These are phyloP conservation scores for Myripristis jacobus DNA, from an alignment of 2,797 vertebrate genomes.

Conservation along the genomic window DNA sequence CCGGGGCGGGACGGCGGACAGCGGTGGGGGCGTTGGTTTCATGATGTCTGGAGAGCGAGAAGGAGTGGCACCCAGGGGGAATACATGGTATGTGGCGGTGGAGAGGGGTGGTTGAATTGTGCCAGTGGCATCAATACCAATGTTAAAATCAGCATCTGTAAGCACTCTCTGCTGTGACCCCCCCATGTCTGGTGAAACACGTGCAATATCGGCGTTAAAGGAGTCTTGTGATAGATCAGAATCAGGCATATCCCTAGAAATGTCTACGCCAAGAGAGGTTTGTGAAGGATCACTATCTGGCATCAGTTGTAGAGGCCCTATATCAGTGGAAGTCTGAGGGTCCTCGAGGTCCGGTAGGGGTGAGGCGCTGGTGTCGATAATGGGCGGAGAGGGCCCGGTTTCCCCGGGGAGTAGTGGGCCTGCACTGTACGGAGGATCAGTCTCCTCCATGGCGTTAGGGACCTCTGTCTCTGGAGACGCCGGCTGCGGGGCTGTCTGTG, in stretches of 20 bases:
- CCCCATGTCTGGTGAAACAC: slow-evolving; percentile 1
- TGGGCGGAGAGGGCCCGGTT: background rate
- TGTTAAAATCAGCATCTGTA: background rate
- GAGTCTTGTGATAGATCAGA: slow-evolving; percentile 24
- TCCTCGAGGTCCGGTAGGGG: slow-evolving; percentile 14
- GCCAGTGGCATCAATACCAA: background rate
- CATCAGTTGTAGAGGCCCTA: background rate
- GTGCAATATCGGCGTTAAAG: background rate
- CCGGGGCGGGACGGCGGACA: slow-evolving; percentile 21
- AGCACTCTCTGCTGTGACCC: slow-evolving; percentile 1
- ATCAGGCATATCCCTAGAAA: slow-evolving; percentile 28
- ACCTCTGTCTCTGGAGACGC: background rate
- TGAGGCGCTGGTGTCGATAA: background rate
- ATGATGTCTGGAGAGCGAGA: slow-evolving; percentile 19
- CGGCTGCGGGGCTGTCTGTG: slow-evolving; percentile 13
- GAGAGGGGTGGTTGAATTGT: slow-evolving; percentile 22
- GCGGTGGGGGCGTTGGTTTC: slow-evolving; percentile 14
- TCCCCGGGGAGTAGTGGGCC: slow-evolving; percentile 12
- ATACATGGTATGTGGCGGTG: slow-evolving; percentile 25
- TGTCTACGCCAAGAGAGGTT: background rate
- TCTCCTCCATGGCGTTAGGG: slow-evolving; percentile 14
- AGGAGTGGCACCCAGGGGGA: slow-evolving; percentile 29
- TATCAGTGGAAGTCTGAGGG: slow-evolving; percentile 42
- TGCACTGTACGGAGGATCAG: background rate
- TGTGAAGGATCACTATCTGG: slow-evolving; percentile 44